These are phyloP conservation scores for Hozukius guyotensis DNA, from an alignment of 2,797 vertebrate genomes.

Conservation along the genomic window DNA sequence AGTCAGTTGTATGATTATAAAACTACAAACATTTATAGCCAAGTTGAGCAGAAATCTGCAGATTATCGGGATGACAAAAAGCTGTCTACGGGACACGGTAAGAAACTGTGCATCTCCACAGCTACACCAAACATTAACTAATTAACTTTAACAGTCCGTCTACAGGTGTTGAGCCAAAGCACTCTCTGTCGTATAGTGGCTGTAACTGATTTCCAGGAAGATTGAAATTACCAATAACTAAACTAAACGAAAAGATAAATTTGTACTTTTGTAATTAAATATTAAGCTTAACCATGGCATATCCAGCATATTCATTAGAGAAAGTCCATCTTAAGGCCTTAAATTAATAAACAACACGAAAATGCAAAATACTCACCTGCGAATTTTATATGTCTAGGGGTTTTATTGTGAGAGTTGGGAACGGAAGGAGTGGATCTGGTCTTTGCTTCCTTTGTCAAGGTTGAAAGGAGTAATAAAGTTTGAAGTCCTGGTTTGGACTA, in stretches of 20 bases:
- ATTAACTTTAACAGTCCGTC: background rate
- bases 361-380: too few relatives aligned
- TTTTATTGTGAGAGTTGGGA: too few relatives aligned
- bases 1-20: background rate
- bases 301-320: background rate
- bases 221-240: background rate
- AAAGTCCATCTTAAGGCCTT: background rate
- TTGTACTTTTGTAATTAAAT: background rate
- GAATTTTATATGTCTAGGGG: accelerated
- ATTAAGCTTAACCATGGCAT: background rate
- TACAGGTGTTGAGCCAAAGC: background rate
- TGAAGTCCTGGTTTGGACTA: too few relatives aligned
- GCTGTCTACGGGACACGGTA: background rate
- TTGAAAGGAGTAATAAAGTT: too few relatives aligned
- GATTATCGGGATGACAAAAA: background rate
- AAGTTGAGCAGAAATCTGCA: background rate
- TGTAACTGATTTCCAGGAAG: background rate
- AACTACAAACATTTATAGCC: background rate
- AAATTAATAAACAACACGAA: too few relatives aligned
- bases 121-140: background rate
- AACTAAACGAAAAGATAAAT: background rate
- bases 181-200: background rate
- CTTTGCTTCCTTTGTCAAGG: too few relatives aligned
- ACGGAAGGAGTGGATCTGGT: too few relatives aligned
- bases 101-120: background rate